phyloP scores from a whole-genome alignment of 2,113 vertebrate species.

The Sclerurus mexicanus region DNA sequence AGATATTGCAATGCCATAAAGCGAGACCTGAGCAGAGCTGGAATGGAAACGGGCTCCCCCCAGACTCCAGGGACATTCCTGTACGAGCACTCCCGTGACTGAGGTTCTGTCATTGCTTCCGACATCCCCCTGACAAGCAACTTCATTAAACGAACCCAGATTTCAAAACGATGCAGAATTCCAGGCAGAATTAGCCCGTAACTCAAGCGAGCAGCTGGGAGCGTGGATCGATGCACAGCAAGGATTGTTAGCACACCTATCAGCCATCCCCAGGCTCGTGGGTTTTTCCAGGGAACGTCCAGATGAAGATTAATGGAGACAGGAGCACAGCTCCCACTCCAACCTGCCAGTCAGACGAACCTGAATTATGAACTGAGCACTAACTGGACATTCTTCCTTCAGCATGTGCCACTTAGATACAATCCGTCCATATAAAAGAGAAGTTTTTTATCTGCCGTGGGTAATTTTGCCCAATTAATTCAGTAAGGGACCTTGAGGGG shows the following conservation, averaged over 20 bases:
- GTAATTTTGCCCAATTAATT: background rate
- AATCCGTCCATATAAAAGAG: background rate
- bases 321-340: background rate
- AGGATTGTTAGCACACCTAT: accelerated
- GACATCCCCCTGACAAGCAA: background rate
- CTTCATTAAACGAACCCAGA: background rate
- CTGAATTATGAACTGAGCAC: background rate
- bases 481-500: background rate
- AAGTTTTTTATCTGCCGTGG: background rate
- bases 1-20: background rate
- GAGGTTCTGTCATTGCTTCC: background rate
- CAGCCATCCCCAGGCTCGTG: accelerated
- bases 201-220: background rate
- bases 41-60: background rate
- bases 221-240: background rate
- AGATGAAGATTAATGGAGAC: background rate
- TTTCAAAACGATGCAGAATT: background rate
- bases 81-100: background rate
- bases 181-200: background rate
- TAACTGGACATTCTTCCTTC: background rate
- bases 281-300: background rate
- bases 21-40: background rate
- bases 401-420: background rate
- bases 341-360: background rate
- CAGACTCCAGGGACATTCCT: background rate